Conservation (phyloP, 2,888 invertebrate species). For the Drosophila nigricruria region DNA sequence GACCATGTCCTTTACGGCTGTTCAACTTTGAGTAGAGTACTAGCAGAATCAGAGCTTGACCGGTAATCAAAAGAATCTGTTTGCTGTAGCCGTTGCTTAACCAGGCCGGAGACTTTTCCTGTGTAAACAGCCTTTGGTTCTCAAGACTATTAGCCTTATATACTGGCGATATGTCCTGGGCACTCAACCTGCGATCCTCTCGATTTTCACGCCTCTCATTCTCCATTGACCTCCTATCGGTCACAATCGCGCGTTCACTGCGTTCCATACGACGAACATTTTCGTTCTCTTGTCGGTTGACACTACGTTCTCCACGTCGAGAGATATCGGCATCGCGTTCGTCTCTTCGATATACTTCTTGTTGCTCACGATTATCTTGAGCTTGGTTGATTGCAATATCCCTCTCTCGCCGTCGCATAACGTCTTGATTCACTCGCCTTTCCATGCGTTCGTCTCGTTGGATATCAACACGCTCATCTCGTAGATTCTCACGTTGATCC, state of each 20-base stretch:
- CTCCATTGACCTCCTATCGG: not conserved
- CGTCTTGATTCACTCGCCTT: not conserved
- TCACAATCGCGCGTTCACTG: not conserved
- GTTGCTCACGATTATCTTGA: slow-evolving; percentile 5
- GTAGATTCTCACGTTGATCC: not conserved
- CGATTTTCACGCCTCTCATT: not conserved
- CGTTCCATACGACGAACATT: not conserved
- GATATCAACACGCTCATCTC: not conserved
- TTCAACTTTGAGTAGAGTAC: slow-evolving; percentile 49
- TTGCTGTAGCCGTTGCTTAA: slow-evolving; percentile 31
- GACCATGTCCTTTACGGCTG: slow-evolving; percentile 38
- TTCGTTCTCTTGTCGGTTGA: not conserved
- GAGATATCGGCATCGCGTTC: slow-evolving; percentile 12
- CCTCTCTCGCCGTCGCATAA: not conserved
- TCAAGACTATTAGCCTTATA: not conserved
- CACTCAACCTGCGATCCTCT: not conserved
- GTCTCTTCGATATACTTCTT: not conserved
- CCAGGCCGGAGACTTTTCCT: slow-evolving; percentile 27
- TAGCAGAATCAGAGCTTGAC: slow-evolving; percentile 50
- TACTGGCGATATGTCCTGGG: not conserved
- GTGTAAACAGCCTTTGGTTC: not conserved
- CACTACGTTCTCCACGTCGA: not conserved
- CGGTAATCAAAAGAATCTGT: slow-evolving; percentile 49
- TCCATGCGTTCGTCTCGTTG: slow-evolving; percentile 2
- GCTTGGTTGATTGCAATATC: slow-evolving; percentile 1